A percentile compares a stretch with the other conserved stretches of the same genome.
Evolutionary conservation across 2,113 vertebrate genomes (phyloP).

Genomic region (Macquaria ambigua): DNA sequence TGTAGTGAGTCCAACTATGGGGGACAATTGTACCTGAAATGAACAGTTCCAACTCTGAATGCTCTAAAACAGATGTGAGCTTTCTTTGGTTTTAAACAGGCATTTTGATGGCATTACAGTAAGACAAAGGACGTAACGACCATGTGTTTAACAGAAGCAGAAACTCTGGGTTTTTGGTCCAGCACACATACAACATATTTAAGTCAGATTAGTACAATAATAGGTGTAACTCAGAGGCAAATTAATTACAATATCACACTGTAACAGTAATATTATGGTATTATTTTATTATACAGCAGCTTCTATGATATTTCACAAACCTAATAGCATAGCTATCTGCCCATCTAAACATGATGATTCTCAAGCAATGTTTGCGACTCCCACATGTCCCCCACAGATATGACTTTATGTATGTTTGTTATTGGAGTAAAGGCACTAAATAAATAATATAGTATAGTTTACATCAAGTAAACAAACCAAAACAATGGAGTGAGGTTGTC

Average conservation of each 20-base stretch:
- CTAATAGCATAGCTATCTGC: conserved; percentile 28
- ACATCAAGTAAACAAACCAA: conserved; percentile 65
- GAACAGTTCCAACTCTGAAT: conserved; percentile 1
- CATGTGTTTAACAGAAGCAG: neutral
- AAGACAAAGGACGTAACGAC: conserved; percentile 5
- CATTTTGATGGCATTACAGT: neutral
- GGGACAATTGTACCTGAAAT: neutral
- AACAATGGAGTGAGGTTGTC: conserved; percentile 57
- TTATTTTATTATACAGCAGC: conserved; percentile 23
- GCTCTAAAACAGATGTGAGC: neutral
- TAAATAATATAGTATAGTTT: conserved; percentile 55
- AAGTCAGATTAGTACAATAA: neutral
- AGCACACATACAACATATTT: neutral
- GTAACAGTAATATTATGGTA: neutral
- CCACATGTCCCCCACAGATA: conserved; percentile 54
- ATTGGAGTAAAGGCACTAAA: conserved; percentile 58
- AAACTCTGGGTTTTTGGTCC: neutral
- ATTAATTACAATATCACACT: neutral
- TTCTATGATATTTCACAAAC: conserved; percentile 22
- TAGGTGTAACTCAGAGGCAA: neutral
- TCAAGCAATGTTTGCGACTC: conserved; percentile 35
- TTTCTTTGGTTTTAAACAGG: conserved; percentile 9
- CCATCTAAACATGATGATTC: conserved; percentile 27
- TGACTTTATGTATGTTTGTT: conserved; percentile 54
- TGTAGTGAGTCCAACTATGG: conserved; percentile 12